phyloP scores from a whole-genome alignment of 2,888 invertebrate species.

The Hoplodrina ambigua region DNA sequence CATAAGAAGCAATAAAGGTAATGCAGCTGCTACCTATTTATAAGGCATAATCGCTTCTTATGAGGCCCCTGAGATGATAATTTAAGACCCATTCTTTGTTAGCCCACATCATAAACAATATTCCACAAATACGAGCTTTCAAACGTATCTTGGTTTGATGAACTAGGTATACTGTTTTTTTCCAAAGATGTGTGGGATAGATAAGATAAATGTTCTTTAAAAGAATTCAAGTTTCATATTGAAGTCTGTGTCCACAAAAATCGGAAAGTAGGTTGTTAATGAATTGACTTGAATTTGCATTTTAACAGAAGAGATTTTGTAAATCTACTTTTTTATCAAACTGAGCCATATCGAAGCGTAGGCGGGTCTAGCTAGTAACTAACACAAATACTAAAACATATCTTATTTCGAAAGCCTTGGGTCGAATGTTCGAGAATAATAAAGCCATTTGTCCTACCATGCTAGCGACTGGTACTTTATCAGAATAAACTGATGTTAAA shows the following conservation, averaged over 20 bases:
- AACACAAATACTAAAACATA: conserved; percentile 3
- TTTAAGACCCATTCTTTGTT: neutral
- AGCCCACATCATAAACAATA: neutral
- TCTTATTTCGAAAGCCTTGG: conserved; percentile 23
- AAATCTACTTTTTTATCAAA: no score
- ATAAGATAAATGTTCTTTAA: neutral
- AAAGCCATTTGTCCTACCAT: conserved; percentile 54
- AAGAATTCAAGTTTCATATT: no score
- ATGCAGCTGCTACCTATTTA: neutral
- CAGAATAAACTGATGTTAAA: conserved; percentile 47
- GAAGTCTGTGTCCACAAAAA: no score
- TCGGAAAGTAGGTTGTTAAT: no score
- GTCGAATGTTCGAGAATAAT: conserved; percentile 47
- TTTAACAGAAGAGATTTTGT: no score
- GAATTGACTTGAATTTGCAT: no score
- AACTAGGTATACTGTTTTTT: no score
- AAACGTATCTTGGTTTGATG: neutral
- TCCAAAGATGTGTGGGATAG: neutral
- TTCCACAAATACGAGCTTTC: neutral
- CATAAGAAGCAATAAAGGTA: conserved; percentile 1
- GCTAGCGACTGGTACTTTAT: conserved; percentile 40
- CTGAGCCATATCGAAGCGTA: no score
- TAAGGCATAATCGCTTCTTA: neutral
- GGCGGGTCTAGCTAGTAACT: neutral
- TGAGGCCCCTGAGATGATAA: neutral